phyloP scores from a whole-genome alignment of 2,888 invertebrate species.

The Eupelmus urozonus region DNA sequence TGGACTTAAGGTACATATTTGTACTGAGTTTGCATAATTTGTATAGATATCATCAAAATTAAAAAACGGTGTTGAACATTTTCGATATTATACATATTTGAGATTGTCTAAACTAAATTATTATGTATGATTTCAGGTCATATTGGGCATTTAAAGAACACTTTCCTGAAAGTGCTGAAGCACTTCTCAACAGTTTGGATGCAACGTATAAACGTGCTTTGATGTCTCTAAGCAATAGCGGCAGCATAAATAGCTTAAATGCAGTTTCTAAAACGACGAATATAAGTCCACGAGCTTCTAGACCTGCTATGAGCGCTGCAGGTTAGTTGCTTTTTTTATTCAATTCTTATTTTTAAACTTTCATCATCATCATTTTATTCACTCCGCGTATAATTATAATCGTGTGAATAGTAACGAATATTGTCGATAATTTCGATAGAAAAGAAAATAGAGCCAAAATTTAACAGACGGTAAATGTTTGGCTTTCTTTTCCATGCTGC shows the following conservation, averaged over 20 bases:
- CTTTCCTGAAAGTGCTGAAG: conserved; percentile 94
- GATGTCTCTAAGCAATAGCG: conserved; percentile 80
- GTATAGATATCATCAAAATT: no score
- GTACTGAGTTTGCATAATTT: no score
- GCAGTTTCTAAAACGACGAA: conserved; percentile 75
- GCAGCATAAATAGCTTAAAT: conserved; percentile 79
- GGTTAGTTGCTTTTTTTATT: conserved; percentile 70
- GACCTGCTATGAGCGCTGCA: conserved; percentile 77
- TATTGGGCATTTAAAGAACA: conserved; percentile 93
- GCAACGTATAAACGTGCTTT: conserved; percentile 85
- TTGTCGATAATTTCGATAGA: not conserved
- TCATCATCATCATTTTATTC: conserved; percentile 33
- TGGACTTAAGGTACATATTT: no score
- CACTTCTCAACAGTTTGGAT: conserved; percentile 90
- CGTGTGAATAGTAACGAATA: not conserved
- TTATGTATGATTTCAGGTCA: conserved; percentile 80
- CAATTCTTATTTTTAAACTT: not conserved
- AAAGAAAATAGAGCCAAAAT: conserved; percentile 7
- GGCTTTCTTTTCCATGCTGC: conserved; percentile 73
- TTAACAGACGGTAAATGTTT: conserved; percentile 46
- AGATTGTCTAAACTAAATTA: not conserved
- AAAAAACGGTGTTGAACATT: no score
- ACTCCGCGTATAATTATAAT: conserved; percentile 21
- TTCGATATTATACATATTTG: conserved; percentile 1
- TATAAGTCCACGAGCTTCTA: conserved; percentile 74